Evolutionary conservation across 2,888 invertebrate species (phyloP).

Genomic region (Thyatira batis): DNA sequence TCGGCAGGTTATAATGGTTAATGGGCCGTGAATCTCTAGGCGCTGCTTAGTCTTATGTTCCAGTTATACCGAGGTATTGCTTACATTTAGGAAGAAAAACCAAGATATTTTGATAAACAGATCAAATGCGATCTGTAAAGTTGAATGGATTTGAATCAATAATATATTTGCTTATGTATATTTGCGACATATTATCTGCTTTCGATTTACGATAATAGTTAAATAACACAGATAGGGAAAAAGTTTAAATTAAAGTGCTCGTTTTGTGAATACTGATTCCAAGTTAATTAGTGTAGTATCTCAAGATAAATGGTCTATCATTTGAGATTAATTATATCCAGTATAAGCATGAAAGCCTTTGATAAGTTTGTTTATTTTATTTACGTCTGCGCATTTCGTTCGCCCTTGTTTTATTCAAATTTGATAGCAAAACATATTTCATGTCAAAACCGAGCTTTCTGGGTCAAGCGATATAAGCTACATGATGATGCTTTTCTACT

Average conservation of each 20-base stretch:
- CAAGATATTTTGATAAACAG: not conserved
- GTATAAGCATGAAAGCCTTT: slow-evolving; percentile 42
- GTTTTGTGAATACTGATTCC: not conserved
- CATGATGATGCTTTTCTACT: slow-evolving; percentile 28
- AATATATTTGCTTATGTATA: too few species aligned
- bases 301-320: slow-evolving; percentile 40
- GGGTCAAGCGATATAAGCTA: slow-evolving; percentile 40
- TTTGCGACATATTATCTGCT: too few species aligned
- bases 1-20: slow-evolving; percentile 48
- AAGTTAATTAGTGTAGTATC: slow-evolving; percentile 14
- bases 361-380: slow-evolving; percentile 52
- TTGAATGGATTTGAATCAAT: too few species aligned
- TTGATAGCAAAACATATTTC: slow-evolving; percentile 69
- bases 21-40: slow-evolving; percentile 42
- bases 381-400: slow-evolving; percentile 28
- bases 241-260: too few species aligned
- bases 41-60: slow-evolving; percentile 27
- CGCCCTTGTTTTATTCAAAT: slow-evolving; percentile 53
- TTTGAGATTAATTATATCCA: slow-evolving; percentile 47
- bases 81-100: not conserved
- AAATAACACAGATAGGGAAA: too few species aligned
- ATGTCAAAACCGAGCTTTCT: slow-evolving; percentile 53
- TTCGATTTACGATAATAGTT: too few species aligned
- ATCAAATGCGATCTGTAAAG: not conserved
- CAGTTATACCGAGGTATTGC: slow-evolving; percentile 7